Conservation (phyloP, 1,140 invertebrate species). For the Drepana arcuata region DNA sequence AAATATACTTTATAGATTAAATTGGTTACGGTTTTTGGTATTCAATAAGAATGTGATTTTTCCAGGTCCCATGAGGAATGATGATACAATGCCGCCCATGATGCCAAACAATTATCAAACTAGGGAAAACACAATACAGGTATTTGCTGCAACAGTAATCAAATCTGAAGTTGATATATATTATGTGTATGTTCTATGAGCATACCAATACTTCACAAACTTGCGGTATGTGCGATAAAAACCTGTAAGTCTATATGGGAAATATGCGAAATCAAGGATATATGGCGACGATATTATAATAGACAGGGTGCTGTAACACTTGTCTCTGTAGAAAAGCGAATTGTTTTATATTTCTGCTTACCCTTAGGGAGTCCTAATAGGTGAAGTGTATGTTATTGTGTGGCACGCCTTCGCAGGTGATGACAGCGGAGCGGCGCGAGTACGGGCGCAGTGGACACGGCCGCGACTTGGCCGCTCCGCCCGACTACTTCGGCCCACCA, state of each 20-base stretch:
- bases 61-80: constrained; percentile 26
- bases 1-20: too few relatives aligned
- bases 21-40: too few relatives aligned
- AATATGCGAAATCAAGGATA: too few relatives aligned
- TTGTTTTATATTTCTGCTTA: too few relatives aligned
- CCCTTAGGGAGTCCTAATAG: not conserved
- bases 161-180: not conserved
- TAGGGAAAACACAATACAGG: constrained; percentile 89
- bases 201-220: too few relatives aligned
- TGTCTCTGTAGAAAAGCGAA: too few relatives aligned
- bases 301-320: too few relatives aligned
- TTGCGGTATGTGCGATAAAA: too few relatives aligned
- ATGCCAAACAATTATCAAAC: constrained; percentile 58
- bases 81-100: constrained; percentile 33
- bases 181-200: not conserved
- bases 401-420: constrained; percentile 71
- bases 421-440: constrained; percentile 89
- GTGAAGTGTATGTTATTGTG: constrained; percentile 1
- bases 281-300: too few relatives aligned
- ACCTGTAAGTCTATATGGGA: too few relatives aligned
- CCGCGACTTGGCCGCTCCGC: constrained; percentile 68
- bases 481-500: constrained; percentile 74
- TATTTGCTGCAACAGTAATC: constrained; percentile 28
- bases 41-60: too few relatives aligned
- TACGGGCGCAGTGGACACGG: constrained; percentile 75